Evolutionary conservation across 2,888 invertebrate genomes (phyloP).

Genomic region (Zelleria hepariella): DNA sequence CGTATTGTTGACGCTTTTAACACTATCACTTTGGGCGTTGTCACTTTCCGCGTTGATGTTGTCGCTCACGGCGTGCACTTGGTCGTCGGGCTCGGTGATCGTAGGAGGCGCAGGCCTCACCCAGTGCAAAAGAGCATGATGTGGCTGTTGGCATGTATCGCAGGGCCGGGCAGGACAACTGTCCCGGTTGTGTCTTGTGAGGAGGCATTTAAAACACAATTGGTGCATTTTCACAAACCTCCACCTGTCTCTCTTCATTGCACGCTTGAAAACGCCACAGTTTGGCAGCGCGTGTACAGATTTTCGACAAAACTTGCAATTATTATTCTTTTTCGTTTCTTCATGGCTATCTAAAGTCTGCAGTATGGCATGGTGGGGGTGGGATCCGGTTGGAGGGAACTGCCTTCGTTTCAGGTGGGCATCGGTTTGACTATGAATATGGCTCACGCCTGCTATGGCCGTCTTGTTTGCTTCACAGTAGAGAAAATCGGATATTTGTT

Average conservation of each 20-base stretch:
- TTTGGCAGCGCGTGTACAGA: slow-evolving; percentile 13
- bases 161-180: slow-evolving; percentile 16
- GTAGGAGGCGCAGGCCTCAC: neutral
- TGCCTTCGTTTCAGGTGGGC: neutral
- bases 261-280: slow-evolving; percentile 15
- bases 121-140: slow-evolving; percentile 12
- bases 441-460: neutral
- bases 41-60: neutral
- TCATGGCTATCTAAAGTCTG: no score
- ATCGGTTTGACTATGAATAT: neutral
- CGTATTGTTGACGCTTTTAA: neutral
- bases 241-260: slow-evolving; percentile 16
- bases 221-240: slow-evolving; percentile 9
- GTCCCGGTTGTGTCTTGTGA: slow-evolving; percentile 13
- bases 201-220: slow-evolving; percentile 17
- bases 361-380: no score
- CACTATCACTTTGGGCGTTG: neutral
- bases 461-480: slow-evolving; percentile 15
- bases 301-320: slow-evolving; percentile 12
- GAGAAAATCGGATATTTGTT: slow-evolving; percentile 18
- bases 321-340: neutral
- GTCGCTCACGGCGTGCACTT: neutral
- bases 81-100: neutral
- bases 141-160: slow-evolving; percentile 10
- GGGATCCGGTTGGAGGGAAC: neutral